Evolutionary conservation across 2,797 vertebrate genomes (phyloP), one percentile per base, ranked within the genome.

Genomic region (Glyptemys insculpta): DNA sequence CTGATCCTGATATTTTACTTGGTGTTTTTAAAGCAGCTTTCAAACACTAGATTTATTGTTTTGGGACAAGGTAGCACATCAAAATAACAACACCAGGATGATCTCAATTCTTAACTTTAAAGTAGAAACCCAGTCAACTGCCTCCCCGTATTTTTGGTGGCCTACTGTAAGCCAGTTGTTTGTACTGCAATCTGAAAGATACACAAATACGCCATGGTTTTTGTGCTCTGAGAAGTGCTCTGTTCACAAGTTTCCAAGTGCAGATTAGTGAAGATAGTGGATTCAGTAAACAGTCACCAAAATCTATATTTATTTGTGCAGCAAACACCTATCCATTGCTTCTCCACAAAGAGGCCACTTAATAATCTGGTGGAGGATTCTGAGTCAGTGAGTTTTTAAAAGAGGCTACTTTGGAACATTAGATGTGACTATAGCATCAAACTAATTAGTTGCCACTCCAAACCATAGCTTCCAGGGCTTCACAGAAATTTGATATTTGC

Each of bases 151-250:
- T 2, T 97, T 96, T 93, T 91, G 81, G 94, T 96, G 96, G 90
- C 96, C 97, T 97, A 97, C 97, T 98, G 97, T 98, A 98, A 97
- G 92, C 90, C 94, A 83, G 96, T 98, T 99, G 98, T 99, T 99
- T 99, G 98, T 99, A 98, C 98, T 99, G 95, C 97, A 97, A 98
- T 97, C 98, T 98, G 98, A 98, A 98, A 98, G 97, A 98, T 99
- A 99, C 99, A 99, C 99, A 99, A 99, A 99, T 99, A 99, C 99
- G 99, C 98, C 98, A 98, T 96, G 98, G 98, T 98, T 99, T 98
- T 99, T 98, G 98, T 98, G 97, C 97, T 98, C 97, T 91, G 97
- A 98, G 98, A 98, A 98, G 98, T 98, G 98, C 97, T 96, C 98
- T 99, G 98, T 99, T 99, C 99, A 98, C 98, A 98, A 98, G 98